Evolutionary conservation across 2,888 invertebrate genomes (phyloP), one percentile per base, ranked within the genome.

Genomic region (Hemistola chrysoprasaria): DNA sequence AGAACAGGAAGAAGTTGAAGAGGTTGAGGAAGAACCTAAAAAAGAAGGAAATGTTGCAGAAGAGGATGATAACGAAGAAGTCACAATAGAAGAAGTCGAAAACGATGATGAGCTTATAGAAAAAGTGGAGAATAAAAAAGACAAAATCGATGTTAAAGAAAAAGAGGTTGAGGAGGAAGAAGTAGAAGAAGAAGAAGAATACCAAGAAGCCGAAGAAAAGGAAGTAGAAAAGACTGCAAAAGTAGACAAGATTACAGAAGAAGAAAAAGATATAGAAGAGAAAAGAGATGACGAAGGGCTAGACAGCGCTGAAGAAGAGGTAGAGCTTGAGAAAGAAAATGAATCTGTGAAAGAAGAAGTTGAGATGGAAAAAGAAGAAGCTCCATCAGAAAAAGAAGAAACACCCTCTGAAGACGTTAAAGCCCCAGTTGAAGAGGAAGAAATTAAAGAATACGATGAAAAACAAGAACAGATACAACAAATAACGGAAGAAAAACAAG

Each of bases 81-180:
- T 16, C 9, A 31, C 38, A 7, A n/a, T 30, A 29, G 22, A 11
- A 16, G 22, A 46, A 21, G 32, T 22, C 8, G 28, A 41, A 16
- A 28, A 50, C 35, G 47, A 42, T 22, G 28, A 7, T 7, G 43
- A 44, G 35, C 40, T 45, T 3, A 36, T 43, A 42, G 36, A 50
- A 30, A 44, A 48, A 3, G 27, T 52, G 22, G 44, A 44, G 1
- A 36, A 34, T 33, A 25, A 56, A 29, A 58, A 60, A 27, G 59
- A n/a, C n/a, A n/a, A n/a, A n/a, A n/a, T n/a, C n/a, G n/a, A n/a
- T n/a, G n/a, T n/a, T n/a, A n/a, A 59, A 25, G 62, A 62, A 23
- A 62, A 62, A 26, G 65, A 63, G 33, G 50, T 59, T 6, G 54
- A 58, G 21, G 57, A 59, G 47, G 54, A 50, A 20, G 56, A 62